phyloP scores from a whole-genome alignment of 2,113 vertebrate genomes.

The Coptodon rendalli region DNA sequence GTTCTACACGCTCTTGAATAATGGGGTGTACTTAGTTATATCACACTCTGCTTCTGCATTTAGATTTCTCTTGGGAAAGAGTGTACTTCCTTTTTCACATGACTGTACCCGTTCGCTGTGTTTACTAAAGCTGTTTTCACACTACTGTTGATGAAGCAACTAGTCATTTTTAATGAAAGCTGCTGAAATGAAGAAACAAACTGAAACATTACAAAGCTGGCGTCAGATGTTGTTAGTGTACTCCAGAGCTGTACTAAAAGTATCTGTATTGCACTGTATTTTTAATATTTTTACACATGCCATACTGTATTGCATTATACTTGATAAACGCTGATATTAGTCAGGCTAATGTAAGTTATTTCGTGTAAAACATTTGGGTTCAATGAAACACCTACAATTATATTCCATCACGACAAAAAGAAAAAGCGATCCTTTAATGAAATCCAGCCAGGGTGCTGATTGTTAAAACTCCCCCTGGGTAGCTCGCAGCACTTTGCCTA shows the following conservation, averaged over 20 bases:
- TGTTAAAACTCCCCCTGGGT: neutral
- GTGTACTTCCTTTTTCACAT: neutral
- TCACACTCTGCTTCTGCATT: neutral
- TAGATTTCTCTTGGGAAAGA: neutral
- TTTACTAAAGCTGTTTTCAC: neutral
- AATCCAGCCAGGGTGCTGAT: neutral
- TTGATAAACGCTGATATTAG: neutral
- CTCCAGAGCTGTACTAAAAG: neutral
- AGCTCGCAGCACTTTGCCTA: neutral
- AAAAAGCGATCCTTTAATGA: conserved; percentile 2
- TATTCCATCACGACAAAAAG: neutral
- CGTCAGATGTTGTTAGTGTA: neutral
- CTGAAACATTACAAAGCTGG: neutral
- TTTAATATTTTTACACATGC: neutral
- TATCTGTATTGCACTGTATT: neutral
- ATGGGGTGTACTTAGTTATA: neutral
- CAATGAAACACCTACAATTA: neutral
- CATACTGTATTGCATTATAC: neutral
- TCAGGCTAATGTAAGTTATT: neutral
- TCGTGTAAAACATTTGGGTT: neutral
- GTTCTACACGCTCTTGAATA: neutral
- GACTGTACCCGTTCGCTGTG: neutral
- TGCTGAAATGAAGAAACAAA: neutral
- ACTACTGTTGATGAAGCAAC: neutral
- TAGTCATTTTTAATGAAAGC: neutral